Conservation (phyloP, 2,113 vertebrate species). For the Eulemur macaco region DNA sequence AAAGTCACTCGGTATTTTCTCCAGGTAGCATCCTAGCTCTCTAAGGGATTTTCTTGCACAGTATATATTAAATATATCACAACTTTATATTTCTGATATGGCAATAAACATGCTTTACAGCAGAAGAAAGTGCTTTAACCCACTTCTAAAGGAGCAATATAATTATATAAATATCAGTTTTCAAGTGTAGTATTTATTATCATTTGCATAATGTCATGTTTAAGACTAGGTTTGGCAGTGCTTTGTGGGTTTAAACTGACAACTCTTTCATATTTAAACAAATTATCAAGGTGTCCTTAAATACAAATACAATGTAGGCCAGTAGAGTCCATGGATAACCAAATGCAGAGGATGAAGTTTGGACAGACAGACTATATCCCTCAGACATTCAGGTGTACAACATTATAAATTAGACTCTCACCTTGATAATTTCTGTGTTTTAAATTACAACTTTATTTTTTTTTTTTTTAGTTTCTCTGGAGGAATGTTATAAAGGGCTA, state of each 20-base stretch:
- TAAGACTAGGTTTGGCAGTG: not conserved
- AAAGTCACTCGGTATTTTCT: not conserved
- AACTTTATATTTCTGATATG: not conserved
- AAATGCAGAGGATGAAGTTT: not conserved
- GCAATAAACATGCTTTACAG: not conserved
- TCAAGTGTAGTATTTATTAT: not conserved
- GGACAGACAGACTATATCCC: not conserved
- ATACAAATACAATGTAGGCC: not conserved
- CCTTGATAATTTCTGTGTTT: conserved; percentile 45
- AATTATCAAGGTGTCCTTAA: not conserved
- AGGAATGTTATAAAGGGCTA: conserved; percentile 62
- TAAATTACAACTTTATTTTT: conserved; percentile 41
- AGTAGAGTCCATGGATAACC: not conserved
- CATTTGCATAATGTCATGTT: not conserved
- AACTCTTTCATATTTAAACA: not conserved
- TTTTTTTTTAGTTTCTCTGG: conserved; percentile 62
- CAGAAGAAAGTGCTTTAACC: not conserved
- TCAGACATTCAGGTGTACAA: not conserved
- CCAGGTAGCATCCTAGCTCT: not conserved
- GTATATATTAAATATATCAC: not conserved
- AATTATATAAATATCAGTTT: not conserved
- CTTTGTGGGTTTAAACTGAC: not conserved
- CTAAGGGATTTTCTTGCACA: not conserved
- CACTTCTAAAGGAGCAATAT: not conserved
- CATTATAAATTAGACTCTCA: conserved; percentile 50